Evolutionary conservation across 92 coral and sea anemone genomes (phyloP), one percentile per base, ranked within the genome.

Genomic region (Porites cylindrica): DNA sequence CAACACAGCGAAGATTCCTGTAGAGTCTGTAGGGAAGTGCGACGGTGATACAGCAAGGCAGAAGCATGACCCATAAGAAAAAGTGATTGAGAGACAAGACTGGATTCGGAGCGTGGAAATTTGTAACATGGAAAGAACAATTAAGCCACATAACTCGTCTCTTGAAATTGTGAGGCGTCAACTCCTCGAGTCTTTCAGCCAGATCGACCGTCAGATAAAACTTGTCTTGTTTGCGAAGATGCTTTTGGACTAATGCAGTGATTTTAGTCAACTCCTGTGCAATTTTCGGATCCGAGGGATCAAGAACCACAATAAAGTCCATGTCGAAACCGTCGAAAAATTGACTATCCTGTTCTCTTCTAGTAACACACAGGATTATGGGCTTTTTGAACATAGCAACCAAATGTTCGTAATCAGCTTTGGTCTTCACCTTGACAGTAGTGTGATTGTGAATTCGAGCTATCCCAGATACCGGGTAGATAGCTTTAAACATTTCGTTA

Each of bases 121-220:
- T 91, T 18, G 94, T 91, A 11, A 87, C 70, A 16, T 77, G 71
- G 60, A 87, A 91, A 60, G 70, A 14, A n/a, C 85, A 76, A 75
- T 87, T 86, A 26, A 82, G 78, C 90, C 90, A 90, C 66, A 84
- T 17, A 0, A 82, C 63, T 60, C 65, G 75, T 0, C 77, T 69
- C 43, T 80, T 76, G 66, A 80, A 90, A 43, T 51, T 9, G 51
- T 24, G 54, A 10, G 94, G 94, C 20, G 91, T 66, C 7, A 86
- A 14, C 53, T 70, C 72, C 17, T 79, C 85, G 38, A 86, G 77
- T 20, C 43, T 80, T 52, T 80, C 84, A 17, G 84, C 47, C 19
- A 65, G 47, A 47, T 65, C 84, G 8, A 65, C 66, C 47, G 84
- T 68, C 6, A 79, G 80, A 68, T 60, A 79, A 79, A 80, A 80